Conservation (phyloP, 2,888 invertebrate genomes). For the Eupithecia centaureata region DNA sequence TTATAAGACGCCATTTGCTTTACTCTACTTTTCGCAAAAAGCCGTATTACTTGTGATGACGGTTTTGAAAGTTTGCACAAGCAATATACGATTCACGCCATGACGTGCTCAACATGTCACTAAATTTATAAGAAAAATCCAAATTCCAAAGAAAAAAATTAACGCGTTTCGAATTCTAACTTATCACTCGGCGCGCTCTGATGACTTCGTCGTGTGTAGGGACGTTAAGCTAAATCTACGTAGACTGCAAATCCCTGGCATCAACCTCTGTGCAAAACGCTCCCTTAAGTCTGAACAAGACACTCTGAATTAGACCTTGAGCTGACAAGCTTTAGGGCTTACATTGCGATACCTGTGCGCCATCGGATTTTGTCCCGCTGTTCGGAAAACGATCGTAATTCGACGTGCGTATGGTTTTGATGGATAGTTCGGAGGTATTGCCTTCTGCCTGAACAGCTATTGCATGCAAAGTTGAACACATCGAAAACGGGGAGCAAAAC, state of each 20-base stretch:
- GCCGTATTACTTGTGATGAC: too few species aligned
- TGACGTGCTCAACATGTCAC: too few species aligned
- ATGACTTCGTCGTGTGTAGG: neutral
- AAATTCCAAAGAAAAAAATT: neutral
- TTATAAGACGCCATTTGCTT: too few species aligned
- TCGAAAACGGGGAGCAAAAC: neutral
- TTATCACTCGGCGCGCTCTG: neutral
- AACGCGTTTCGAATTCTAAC: neutral
- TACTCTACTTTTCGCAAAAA: too few species aligned
- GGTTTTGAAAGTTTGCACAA: too few species aligned
- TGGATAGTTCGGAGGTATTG: constrained; percentile 16
- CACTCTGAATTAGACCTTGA: constrained; percentile 19
- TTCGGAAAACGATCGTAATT: constrained; percentile 26
- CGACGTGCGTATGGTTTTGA: constrained; percentile 26
- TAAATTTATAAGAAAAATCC: too few species aligned
- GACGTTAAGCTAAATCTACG: constrained; percentile 23
- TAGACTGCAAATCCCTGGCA: constrained; percentile 32
- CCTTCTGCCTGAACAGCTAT: constrained; percentile 7
- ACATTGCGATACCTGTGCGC: constrained; percentile 15
- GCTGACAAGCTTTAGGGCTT: constrained; percentile 11
- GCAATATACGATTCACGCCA: too few species aligned
- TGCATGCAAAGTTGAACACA: neutral
- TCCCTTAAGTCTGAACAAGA: constrained; percentile 12
- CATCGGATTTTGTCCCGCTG: constrained; percentile 18
- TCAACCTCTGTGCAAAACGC: constrained; percentile 22